Evolutionary conservation across 1,140 invertebrate genomes (phyloP), one percentile per base, ranked within the genome.

Genomic region (Manduca sexta): DNA sequence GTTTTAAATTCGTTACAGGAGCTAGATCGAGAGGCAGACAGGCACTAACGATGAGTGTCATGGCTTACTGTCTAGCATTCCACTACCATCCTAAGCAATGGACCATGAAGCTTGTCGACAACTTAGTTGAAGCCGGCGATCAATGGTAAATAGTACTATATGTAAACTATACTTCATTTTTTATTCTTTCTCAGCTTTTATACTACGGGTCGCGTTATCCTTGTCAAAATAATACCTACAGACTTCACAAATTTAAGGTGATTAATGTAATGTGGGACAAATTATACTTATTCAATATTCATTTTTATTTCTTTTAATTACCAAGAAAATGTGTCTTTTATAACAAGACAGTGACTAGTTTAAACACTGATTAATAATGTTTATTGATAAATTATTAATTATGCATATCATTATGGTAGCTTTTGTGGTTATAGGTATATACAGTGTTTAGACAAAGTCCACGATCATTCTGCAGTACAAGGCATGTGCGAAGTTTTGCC

Each of bases 51-150:
- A 87, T 88, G 77, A 83, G 86, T 43, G 81, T 88, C 8, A 86
- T 87, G 61, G 87, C 87, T 3, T 89, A 88, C 52, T 88, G 87
- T 49, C 80, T 84, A 44, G 82, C 86, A 0, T 87, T 87, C 49
- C 66, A 88, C 42, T 86, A 84, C 55, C 86, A 88, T 57, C 87
- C 87, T 1, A 86, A 85, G 31, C 81, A 81, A 43, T 89, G 88
- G 88, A 85, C 76, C 0, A 73, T 80, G 57, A 82, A 86, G 51
- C 69, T 86, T 15, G 56, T 88, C 10, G 88, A 88, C 45, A 86
- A 86, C 52, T 74, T 88, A 17, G 45, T 88, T 10, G 80, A 86
- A 18, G 73, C 79, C 21, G 87, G 86, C 7, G 86, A 87, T 54
- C 61, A 72, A 34, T 80, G 87, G 73, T 88, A 60, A 31, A 44